phyloP scores from a whole-genome alignment of 2,888 invertebrate species.

The Corythucha ciliata region DNA sequence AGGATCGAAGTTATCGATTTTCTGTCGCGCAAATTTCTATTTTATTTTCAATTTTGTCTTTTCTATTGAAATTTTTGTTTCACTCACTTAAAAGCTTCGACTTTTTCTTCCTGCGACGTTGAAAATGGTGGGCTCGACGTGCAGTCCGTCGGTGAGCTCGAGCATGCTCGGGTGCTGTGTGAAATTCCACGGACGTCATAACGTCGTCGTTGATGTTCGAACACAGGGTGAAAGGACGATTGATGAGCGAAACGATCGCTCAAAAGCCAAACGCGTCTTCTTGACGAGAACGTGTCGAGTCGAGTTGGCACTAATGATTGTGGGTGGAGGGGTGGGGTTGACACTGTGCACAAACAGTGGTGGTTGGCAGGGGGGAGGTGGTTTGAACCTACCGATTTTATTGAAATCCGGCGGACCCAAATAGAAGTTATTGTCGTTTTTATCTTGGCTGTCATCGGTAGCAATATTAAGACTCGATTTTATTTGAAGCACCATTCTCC shows the following conservation, averaged over 20 bases:
- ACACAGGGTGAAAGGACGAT: slow-evolving; percentile 8
- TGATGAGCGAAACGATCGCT: slow-evolving; percentile 27
- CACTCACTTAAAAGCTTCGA: slow-evolving; percentile 41
- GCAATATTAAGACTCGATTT: slow-evolving; percentile 24
- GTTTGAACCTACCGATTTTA: slow-evolving; percentile 25
- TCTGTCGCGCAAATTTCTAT: slow-evolving; percentile 43
- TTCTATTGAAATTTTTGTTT: slow-evolving; percentile 11
- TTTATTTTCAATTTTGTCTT: neutral
- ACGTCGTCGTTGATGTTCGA: neutral
- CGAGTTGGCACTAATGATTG: slow-evolving; percentile 23
- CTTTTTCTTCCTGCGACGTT: slow-evolving; percentile 40
- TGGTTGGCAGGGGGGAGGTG: neutral
- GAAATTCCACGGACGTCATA: slow-evolving; percentile 19
- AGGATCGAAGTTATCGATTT: slow-evolving; percentile 51
- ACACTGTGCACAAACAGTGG: slow-evolving; percentile 1
- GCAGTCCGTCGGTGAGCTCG: slow-evolving; percentile 14
- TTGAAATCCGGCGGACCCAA: slow-evolving; percentile 28
- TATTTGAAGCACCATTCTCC: slow-evolving; percentile 26
- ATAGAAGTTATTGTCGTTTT: slow-evolving; percentile 26
- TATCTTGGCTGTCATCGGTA: slow-evolving; percentile 21
- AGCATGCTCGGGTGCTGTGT: slow-evolving; percentile 16
- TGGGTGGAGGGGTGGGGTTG: slow-evolving; percentile 7
- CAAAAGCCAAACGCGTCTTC: slow-evolving; percentile 28
- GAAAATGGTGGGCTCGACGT: slow-evolving; percentile 34
- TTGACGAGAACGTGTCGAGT: slow-evolving; percentile 25